Percentiles rank a stretch among this genome's conserved stretches.
phyloP scores from a whole-genome alignment of 2,888 invertebrate genomes.

The Heteromurus nitidus region DNA sequence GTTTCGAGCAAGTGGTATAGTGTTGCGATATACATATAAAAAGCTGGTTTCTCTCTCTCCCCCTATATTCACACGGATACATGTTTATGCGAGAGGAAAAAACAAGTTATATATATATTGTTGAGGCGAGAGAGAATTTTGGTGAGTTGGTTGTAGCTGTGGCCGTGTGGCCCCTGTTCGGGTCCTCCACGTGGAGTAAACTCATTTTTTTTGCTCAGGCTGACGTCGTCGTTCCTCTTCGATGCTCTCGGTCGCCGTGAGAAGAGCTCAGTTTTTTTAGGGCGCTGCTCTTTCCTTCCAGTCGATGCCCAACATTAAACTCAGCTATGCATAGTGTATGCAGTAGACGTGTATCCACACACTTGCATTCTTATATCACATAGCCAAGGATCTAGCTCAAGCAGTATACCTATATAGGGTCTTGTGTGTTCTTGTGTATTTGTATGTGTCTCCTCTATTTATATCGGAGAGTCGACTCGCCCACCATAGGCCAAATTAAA shows the following conservation, averaged over 20 bases:
- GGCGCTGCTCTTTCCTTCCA: slow-evolving; percentile 61
- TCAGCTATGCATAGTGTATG: not conserved
- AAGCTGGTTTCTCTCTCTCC: slow-evolving; percentile 11
- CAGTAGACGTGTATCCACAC: not conserved
- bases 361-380: not conserved
- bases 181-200: slow-evolving; percentile 69
- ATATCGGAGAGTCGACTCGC: slow-evolving; percentile 38
- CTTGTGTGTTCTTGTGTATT: not conserved
- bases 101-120: not conserved
- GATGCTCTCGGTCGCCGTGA: slow-evolving; percentile 60
- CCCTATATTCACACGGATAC: not conserved
- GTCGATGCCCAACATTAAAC: slow-evolving; percentile 56
- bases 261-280: slow-evolving; percentile 65
- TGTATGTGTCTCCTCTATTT: not conserved
- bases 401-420: not conserved
- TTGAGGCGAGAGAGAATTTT: not conserved
- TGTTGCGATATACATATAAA: not conserved
- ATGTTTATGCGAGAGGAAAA: not conserved
- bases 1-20: not conserved
- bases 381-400: not conserved
- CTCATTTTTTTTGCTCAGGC: slow-evolving; percentile 55
- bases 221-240: slow-evolving; percentile 64
- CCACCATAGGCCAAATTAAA: too few relatives aligned
- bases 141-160: slow-evolving; percentile 13
- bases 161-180: slow-evolving; percentile 66